A percentile compares a stretch with the other conserved stretches of the same genome.
phyloP scores from a whole-genome alignment of 2,113 vertebrate genomes.

The Nettapus auritus region DNA sequence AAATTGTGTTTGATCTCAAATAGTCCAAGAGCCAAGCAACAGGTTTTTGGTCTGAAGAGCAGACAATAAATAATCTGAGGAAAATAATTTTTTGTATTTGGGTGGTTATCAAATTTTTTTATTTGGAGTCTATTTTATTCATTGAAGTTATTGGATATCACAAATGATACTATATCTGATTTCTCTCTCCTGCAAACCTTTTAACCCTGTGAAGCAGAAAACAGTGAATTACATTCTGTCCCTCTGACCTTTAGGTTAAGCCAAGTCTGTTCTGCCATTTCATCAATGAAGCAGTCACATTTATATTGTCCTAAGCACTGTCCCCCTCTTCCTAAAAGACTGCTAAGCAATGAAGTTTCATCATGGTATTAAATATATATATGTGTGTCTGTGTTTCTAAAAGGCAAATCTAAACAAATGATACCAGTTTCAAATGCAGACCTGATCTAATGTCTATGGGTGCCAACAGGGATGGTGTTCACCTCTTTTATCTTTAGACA shows the following conservation, averaged over 20 bases:
- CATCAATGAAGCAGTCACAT: not conserved
- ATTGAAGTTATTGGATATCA: not conserved
- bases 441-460: not conserved
- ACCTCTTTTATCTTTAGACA: not conserved
- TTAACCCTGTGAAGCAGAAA: not conserved
- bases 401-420: not conserved
- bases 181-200: not conserved
- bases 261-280: not conserved
- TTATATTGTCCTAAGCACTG: not conserved
- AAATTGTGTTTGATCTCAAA: not conserved
- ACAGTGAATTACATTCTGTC: not conserved
- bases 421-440: not conserved
- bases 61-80: not conserved
- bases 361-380: not conserved
- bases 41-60: not conserved
- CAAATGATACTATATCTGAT: not conserved
- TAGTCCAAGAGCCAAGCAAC: not conserved
- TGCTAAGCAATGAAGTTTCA: not conserved
- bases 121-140: not conserved
- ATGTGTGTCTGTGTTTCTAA: not conserved
- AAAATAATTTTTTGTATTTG: not conserved
- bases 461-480: not conserved
- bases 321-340: not conserved
- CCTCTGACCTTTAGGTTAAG: constrained; percentile 15
- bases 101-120: not conserved